Conservation (phyloP, 2,797 vertebrate species). For the Pantherophis vulpinus region DNA sequence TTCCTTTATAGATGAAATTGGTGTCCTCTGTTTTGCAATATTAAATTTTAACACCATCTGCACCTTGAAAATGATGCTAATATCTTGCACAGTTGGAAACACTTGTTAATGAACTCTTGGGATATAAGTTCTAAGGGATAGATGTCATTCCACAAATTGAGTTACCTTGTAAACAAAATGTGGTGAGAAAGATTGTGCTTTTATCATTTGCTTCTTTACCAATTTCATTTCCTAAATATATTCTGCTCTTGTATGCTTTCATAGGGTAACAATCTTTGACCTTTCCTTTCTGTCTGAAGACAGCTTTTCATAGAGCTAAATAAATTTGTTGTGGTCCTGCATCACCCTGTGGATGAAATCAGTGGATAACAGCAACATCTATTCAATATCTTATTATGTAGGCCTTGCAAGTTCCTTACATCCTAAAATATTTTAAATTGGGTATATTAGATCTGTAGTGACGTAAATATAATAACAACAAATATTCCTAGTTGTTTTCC, state of each 20-base stretch:
- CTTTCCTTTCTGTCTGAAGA: background rate
- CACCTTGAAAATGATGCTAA: constrained; percentile 78
- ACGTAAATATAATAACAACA: background rate
- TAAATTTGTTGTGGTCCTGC: background rate
- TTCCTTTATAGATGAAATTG: constrained; percentile 68
- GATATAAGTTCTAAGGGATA: constrained; percentile 33
- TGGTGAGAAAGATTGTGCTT: background rate
- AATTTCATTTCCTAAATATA: constrained; percentile 20
- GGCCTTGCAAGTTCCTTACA: background rate
- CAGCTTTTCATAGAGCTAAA: background rate
- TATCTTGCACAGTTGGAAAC: constrained; percentile 81
- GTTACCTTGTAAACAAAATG: constrained; percentile 42
- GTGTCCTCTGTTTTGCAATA: constrained; percentile 73
- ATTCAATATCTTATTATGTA: background rate
- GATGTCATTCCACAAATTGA: constrained; percentile 3
- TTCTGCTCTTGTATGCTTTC: background rate
- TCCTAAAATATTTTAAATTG: background rate
- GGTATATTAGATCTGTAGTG: background rate
- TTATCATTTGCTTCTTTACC: background rate
- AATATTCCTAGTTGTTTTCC: background rate
- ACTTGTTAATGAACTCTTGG: constrained; percentile 75
- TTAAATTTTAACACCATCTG: constrained; percentile 78
- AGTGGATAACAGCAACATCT: background rate
- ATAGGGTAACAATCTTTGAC: background rate
- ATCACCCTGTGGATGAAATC: background rate